A percentile compares a stretch with the other conserved stretches of the same genome.
These are phyloP conservation scores for Anarrhichthys ocellatus DNA, from an alignment of 2,113 vertebrate species.

Conservation along the genomic window DNA sequence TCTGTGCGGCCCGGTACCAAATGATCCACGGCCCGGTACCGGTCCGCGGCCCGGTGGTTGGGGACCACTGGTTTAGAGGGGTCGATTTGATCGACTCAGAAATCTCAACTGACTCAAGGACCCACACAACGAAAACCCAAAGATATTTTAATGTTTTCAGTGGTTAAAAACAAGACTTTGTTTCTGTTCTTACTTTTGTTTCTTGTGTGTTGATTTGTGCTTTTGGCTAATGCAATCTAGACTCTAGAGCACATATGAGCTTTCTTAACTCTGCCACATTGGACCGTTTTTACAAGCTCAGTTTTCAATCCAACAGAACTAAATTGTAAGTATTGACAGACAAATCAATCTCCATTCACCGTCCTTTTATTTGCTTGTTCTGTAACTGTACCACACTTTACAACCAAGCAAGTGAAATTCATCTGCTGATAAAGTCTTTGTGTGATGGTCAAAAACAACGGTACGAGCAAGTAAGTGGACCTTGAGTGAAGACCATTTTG, in stretches of 20 bases:
- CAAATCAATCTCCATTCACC: background rate
- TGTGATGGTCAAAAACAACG: background rate
- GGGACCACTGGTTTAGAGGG: background rate
- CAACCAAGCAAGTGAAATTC: background rate
- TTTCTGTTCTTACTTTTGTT: background rate
- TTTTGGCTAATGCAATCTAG: background rate
- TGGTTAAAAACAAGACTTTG: background rate
- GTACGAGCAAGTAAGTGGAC: background rate
- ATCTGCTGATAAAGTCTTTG: background rate
- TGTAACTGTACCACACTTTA: background rate
- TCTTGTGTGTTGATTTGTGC: background rate
- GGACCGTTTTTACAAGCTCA: background rate
- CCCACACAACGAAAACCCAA: background rate
- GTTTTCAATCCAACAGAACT: background rate
- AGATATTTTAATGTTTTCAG: background rate
- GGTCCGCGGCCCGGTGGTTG: too few relatives aligned
- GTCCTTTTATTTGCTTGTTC: background rate
- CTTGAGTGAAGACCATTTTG: background rate
- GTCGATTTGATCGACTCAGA: background rate
- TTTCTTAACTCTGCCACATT: background rate
- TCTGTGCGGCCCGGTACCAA: too few relatives aligned
- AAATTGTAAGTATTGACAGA: background rate
- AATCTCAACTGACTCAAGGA: constrained; percentile 14
- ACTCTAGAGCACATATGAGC: background rate
- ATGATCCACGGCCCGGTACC: too few relatives aligned